phyloP scores from a whole-genome alignment of 2,888 invertebrate species.

The Lasioglossum morio region DNA sequence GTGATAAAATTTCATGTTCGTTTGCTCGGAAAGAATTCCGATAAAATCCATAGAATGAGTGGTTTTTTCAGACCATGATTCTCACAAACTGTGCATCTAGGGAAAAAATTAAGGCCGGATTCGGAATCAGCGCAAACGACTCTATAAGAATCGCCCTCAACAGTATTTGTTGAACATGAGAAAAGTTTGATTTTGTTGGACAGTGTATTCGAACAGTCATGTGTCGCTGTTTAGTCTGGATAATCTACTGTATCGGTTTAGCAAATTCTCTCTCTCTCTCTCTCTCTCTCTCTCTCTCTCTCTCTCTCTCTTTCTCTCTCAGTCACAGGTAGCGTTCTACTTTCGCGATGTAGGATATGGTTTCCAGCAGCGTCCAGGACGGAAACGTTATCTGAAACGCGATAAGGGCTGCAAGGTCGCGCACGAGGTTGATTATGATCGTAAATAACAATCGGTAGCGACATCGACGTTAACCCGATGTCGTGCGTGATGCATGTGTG shows the following conservation, averaged over 20 bases:
- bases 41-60: neutral
- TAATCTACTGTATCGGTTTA: neutral
- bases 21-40: neutral
- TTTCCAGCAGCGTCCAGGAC: conserved; percentile 9
- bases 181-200: too few species aligned
- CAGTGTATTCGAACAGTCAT: too few species aligned
- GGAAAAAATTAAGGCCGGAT: too few species aligned
- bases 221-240: too few species aligned
- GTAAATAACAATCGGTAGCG: conserved; percentile 77
- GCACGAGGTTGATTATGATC: conserved; percentile 75
- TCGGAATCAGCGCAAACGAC: too few species aligned
- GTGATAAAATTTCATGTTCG: conserved; percentile 1
- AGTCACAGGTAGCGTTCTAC: neutral
- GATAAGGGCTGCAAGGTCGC: conserved; percentile 49
- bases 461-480: conserved; percentile 78
- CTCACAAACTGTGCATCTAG: too few species aligned
- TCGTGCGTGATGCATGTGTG: conserved; percentile 73
- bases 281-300: neutral
- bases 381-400: conserved; percentile 57
- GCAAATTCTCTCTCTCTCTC: neutral
- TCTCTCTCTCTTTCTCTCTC: neutral
- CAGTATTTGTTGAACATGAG: too few species aligned
- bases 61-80: too few species aligned
- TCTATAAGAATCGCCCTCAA: too few species aligned
- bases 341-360: neutral